A percentile compares a stretch with the other conserved stretches of the same genome.
phyloP scores from a whole-genome alignment of 1,140 invertebrate genomes.

The Macrostomum lignano region DNA sequence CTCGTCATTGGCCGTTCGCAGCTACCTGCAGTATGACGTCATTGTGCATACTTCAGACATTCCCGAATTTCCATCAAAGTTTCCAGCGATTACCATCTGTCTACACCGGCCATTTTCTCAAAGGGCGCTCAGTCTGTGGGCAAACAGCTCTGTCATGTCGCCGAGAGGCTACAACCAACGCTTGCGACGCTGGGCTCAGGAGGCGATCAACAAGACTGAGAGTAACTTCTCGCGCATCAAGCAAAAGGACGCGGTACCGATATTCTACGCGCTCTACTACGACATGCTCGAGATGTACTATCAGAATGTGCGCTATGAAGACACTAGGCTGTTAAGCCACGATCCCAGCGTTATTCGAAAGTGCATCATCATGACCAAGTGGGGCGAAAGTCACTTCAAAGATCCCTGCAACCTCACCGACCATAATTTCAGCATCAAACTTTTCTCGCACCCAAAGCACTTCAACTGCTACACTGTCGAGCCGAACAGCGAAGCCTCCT shows the following conservation, averaged over 20 bases:
- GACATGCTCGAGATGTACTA: neutral
- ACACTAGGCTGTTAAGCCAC: neutral
- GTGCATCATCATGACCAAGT: neutral
- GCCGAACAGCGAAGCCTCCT: neutral
- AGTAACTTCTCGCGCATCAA: neutral
- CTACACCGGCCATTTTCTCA: conserved; percentile 1
- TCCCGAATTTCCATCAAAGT: too few species aligned
- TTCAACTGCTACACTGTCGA: conserved; percentile 3
- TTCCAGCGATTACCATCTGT: conserved; percentile 2
- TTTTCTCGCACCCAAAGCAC: conserved; percentile 1
- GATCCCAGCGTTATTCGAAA: neutral
- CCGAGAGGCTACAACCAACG: conserved; percentile 2
- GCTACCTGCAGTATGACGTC: neutral
- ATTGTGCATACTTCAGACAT: neutral
- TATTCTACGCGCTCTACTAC: neutral
- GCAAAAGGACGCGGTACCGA: neutral
- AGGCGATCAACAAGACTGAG: too few species aligned
- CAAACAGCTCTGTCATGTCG: neutral
- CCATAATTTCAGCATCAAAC: neutral
- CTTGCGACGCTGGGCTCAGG: neutral
- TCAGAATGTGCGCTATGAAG: conserved; percentile 1
- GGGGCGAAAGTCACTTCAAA: neutral
- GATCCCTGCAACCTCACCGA: neutral
- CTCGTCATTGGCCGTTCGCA: neutral
- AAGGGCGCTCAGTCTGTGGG: neutral